Evolutionary conservation across 2,113 vertebrate species (phyloP).

Genomic region (Solea senegalensis): DNA sequence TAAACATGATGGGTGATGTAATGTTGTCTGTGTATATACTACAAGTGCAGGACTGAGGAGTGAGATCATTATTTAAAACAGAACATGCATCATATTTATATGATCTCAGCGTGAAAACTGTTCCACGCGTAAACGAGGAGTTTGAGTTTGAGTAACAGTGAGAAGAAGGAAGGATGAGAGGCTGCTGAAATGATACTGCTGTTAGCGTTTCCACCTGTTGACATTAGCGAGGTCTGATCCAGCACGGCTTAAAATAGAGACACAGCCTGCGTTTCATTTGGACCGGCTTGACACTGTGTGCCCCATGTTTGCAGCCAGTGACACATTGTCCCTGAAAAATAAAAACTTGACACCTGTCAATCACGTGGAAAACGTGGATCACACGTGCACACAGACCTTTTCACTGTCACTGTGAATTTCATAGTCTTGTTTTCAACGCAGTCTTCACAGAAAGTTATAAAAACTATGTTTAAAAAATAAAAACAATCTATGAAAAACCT

Average conservation of each 20-base stretch:
- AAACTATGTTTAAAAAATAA: too few relatives aligned
- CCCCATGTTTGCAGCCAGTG: slow-evolving; percentile 7
- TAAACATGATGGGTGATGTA: neutral
- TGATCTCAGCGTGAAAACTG: neutral
- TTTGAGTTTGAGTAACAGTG: neutral
- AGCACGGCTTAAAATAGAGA: slow-evolving; percentile 54
- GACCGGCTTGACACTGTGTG: slow-evolving; percentile 15
- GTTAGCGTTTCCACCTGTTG: slow-evolving; percentile 51
- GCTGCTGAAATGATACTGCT: slow-evolving; percentile 24
- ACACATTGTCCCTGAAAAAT: neutral
- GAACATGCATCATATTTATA: neutral
- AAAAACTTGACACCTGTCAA: neutral
- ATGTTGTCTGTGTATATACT: neutral
- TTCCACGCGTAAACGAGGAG: neutral
- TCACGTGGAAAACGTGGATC: neutral
- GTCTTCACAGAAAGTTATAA: too few relatives aligned
- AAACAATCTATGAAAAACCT: too few relatives aligned
- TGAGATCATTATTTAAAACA: neutral
- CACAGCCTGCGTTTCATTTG: slow-evolving; percentile 14
- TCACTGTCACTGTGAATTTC: too few relatives aligned
- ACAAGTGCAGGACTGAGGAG: neutral
- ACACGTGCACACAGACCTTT: too few relatives aligned
- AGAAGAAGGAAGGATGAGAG: neutral
- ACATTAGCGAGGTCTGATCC: slow-evolving; percentile 40
- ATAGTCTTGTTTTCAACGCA: too few relatives aligned